Percentiles rank a stretch among this genome's conserved stretches.
phyloP scores from a whole-genome alignment of 2,888 invertebrate genomes.

The Macropis europaea region DNA sequence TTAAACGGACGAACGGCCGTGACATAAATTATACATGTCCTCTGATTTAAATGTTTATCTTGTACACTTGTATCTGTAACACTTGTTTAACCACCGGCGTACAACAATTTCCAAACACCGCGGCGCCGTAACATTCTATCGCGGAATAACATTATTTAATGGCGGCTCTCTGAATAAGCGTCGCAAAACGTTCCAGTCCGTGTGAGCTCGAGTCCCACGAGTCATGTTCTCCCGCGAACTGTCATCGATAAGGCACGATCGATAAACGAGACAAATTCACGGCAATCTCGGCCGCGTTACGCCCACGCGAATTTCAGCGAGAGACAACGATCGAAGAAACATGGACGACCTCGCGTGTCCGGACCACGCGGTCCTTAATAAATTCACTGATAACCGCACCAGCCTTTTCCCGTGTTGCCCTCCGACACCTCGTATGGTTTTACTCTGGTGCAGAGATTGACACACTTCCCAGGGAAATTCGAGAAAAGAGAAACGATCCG shows the following conservation, averaged over 20 bases:
- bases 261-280: conserved; percentile 54
- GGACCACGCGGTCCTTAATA: conserved; percentile 30
- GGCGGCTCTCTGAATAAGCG: conserved; percentile 25
- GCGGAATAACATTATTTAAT: too few relatives aligned
- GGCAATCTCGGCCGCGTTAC: conserved; percentile 27
- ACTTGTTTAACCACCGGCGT: too few relatives aligned
- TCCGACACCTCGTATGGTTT: too few relatives aligned
- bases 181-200: conserved; percentile 3
- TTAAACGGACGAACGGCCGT: too few relatives aligned
- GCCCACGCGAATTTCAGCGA: conserved; percentile 46
- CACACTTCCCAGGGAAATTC: too few relatives aligned
- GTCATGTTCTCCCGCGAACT: conserved; percentile 46
- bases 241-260: conserved; percentile 49
- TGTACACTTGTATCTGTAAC: too few relatives aligned
- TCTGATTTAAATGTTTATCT: too few relatives aligned
- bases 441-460: too few relatives aligned
- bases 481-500: too few relatives aligned
- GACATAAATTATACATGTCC: too few relatives aligned
- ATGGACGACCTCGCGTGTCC: conserved; percentile 24
- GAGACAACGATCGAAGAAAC: conserved; percentile 42
- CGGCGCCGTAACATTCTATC: too few relatives aligned
- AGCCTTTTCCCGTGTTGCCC: background rate
- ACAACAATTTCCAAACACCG: too few relatives aligned
- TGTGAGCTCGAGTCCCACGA: conserved; percentile 26
- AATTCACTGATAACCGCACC: conserved; percentile 36